Base-by-base conservation (phyloP, 2,797 vertebrate species). In the Cygnus olor region DNA sequence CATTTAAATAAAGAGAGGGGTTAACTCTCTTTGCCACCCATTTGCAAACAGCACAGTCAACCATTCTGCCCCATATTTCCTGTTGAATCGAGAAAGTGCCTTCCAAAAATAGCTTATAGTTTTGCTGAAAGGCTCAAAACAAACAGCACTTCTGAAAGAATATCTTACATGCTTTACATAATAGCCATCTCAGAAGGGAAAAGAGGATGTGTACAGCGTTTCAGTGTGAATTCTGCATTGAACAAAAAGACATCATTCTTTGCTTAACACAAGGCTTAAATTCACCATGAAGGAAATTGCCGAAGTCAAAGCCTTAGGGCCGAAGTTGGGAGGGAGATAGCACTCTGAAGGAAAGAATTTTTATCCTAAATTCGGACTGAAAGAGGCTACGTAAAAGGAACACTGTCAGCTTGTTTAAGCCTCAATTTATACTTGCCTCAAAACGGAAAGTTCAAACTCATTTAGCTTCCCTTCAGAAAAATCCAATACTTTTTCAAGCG, bases 231-330 rank as follows among this genome's bases (percentile, higher is more conserved):
- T 77, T 91, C 83, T 84, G 58, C 21, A 27, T 2, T 57, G 88
- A 94, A 95, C 82, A 95, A 88, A 90, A 94, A 94, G 90, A 76
- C 94, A 88, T 74, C 86, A 76, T 95, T 96, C 96, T 97, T 95
- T 63, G 47, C 63, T 79, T 78, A 89, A 94, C 38, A 96, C 94
- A 93, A 95, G 93, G 94, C 93, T 95, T 84, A 95, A 91, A 94
- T 96, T 96, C 95, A 95, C 76, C 66, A 93, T 6, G 63, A 89
- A 89, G 79, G 76, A 85, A 96, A 93, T 3, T 47, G 58, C 92
- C 83, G 72, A 93, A 85, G 76, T 78, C 69, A 92, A 93, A 92
- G 88, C 79, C 72, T 63, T 66, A 30, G 58, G 84, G 76, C 51
- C 88, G 30, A 76, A 56, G 76, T 38, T 80, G 14, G 66, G 72